phyloP scores from a whole-genome alignment of 2,113 vertebrate genomes.

The Gallinago paraguaiae region DNA sequence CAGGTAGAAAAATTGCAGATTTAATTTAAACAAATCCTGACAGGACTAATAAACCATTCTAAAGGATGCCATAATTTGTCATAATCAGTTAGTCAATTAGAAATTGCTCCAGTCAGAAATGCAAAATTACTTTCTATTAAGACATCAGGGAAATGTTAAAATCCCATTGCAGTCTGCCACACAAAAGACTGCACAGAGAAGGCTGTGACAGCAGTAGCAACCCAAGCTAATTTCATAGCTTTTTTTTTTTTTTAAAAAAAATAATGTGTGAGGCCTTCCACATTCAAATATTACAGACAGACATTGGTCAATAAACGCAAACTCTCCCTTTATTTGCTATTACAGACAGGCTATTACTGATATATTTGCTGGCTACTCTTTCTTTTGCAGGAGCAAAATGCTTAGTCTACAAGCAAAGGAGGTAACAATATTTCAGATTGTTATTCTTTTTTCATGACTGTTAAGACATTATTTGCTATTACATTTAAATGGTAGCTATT shows the following conservation, averaged over 20 bases:
- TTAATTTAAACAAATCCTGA: background rate
- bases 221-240: background rate
- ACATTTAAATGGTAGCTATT: background rate
- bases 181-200: background rate
- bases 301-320: background rate
- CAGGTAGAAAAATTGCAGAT: background rate
- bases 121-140: background rate
- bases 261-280: background rate
- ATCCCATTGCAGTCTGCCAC: background rate
- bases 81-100: background rate
- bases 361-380: background rate
- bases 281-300: background rate
- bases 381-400: background rate
- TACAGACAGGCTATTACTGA: background rate
- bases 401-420: background rate
- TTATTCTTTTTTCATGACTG: background rate
- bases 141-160: background rate
- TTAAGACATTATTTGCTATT: background rate
- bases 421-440: background rate
- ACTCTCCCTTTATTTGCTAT: background rate
- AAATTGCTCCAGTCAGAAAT: background rate
- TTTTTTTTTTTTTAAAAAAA: background rate
- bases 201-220: background rate
- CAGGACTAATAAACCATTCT: background rate
- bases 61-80: background rate